Base-by-base conservation (phyloP, 2,113 vertebrate genomes). In the Perca flavescens region DNA sequence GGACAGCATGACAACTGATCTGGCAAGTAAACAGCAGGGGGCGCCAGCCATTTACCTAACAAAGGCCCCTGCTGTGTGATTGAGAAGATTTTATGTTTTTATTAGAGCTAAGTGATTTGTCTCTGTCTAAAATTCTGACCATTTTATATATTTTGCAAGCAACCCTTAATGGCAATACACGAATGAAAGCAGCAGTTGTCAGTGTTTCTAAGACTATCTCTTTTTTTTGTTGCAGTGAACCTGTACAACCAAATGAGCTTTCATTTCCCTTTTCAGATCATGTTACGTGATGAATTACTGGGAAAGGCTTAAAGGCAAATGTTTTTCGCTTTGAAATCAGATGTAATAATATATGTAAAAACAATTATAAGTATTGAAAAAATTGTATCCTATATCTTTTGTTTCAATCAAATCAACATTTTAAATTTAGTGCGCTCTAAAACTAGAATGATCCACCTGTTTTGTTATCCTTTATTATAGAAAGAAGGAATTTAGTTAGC, bases 221-320 rank as follows among this genome's bases (percentile, higher is more conserved):
- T 19, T 19, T 21, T 34, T 4, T 31, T 31, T 31, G 2, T 34
- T 34, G 16, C 9, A 34, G 16, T 5, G 14, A 40, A 63, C 22
- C n/a, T 70, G 1, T 17, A 19, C 3, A 25, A 53, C 47, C 19
- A 74, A 71, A 46, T 74, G 17, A 62, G 40, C 61, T 73, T 73
- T 88, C 69, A 56, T 86, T 85, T 82, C 69, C 66, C 16, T 49
- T 74, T 79, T 87, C 40, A 63, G 67, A 57, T 10, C 25, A 76
- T 21, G 43, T 21, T 50, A 21, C 0, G 2, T 15, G 47, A 57
- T 60, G 47, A 63, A 21, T 60, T 63, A 66, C 63, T 34, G 62
- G 21, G 43, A 69, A 84, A 73, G 16, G 1, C 31, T 3, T 46
- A 21, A 25, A 25, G 61, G 50, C 19, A 69, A 72, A 76, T 61